phyloP scores from a whole-genome alignment of 2,888 invertebrate species.

The Physocephala rufipes region DNA sequence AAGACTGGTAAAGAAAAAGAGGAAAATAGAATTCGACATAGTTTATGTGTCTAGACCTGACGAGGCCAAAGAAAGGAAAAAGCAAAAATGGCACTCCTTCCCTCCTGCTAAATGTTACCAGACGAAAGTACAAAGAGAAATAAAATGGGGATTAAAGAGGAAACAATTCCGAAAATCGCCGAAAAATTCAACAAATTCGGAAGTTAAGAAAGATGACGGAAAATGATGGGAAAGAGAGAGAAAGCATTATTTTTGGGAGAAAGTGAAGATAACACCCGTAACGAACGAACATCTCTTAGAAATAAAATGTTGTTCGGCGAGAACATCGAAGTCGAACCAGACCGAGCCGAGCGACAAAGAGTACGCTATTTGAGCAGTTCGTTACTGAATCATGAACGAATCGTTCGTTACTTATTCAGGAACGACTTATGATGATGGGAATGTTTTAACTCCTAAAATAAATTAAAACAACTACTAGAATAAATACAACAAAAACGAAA shows the following conservation, averaged over 20 bases:
- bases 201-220: neutral
- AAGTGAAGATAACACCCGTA: constrained; percentile 55
- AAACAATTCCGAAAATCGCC: neutral
- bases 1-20: neutral
- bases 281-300: constrained; percentile 14
- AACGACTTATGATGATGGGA: neutral
- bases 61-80: constrained; percentile 32
- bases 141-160: no score
- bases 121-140: no score
- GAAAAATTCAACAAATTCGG: neutral
- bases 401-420: no score
- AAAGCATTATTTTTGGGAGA: constrained; percentile 35
- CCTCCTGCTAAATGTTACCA: no score
- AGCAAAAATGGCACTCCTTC: constrained; percentile 14
- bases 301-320: neutral
- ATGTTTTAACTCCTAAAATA: neutral
- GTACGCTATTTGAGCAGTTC: no score
- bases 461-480: constrained; percentile 4
- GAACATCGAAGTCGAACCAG: no score
- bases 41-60: constrained; percentile 44
- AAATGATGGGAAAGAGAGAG: constrained; percentile 24
- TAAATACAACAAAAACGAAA: no score
- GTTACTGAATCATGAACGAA: no score
- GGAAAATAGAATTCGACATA: constrained; percentile 6
- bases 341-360: no score